Conservation (phyloP, 2,888 invertebrate genomes). For the Smittia sp. region DNA sequence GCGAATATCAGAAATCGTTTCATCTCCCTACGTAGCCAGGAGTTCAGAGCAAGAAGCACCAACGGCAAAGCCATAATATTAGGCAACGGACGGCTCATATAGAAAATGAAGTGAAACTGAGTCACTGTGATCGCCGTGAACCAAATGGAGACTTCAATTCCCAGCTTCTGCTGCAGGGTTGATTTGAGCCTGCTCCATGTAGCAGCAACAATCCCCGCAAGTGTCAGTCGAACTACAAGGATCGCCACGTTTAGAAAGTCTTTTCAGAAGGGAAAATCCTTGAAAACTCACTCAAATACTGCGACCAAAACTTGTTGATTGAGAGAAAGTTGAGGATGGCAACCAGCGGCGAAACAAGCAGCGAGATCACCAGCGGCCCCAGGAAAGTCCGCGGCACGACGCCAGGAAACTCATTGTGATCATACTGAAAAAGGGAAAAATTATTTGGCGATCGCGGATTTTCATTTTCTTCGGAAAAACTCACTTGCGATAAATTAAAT, state of each 20-base stretch:
- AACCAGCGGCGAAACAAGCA: constrained; percentile 74
- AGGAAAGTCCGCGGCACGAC: constrained; percentile 96
- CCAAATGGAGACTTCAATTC: constrained; percentile 75
- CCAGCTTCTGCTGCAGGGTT: constrained; percentile 74
- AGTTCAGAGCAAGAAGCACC: constrained; percentile 82
- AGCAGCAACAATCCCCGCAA: constrained; percentile 73
- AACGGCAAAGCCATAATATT: constrained; percentile 91
- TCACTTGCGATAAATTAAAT: constrained; percentile 78
- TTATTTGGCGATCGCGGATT: constrained; percentile 40
- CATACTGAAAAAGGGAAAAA: constrained; percentile 70
- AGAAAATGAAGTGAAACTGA: constrained; percentile 98
- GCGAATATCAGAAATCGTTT: constrained; percentile 75
- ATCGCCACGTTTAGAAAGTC: constrained; percentile 14
- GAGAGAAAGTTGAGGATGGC: constrained; percentile 64
- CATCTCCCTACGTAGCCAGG: constrained; percentile 77
- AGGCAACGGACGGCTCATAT: constrained; percentile 89
- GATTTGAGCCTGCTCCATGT: constrained; percentile 72
- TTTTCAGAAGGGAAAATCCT: background rate
- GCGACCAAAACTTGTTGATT: constrained; percentile 80
- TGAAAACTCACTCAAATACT: constrained; percentile 77
- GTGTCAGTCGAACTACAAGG: constrained; percentile 72
- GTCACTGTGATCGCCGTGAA: constrained; percentile 78
- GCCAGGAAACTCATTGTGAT: constrained; percentile 95
- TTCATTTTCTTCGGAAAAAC: constrained; percentile 38
- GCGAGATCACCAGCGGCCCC: constrained; percentile 81